Conservation (phyloP, 2,113 vertebrate species). For the Petrocephalus microphthalmus region DNA sequence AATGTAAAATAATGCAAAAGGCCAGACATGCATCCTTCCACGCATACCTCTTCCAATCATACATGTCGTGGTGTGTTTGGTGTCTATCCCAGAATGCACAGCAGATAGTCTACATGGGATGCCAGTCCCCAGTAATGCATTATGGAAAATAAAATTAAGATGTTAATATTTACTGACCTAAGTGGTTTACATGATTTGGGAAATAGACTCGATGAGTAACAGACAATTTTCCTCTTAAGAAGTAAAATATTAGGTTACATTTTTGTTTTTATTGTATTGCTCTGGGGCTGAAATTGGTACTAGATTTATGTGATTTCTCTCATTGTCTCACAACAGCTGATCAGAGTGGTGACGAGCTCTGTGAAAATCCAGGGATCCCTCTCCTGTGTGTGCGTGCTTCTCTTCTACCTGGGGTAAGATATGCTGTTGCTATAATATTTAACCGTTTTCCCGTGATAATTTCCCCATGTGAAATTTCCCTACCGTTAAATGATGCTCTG, state of each 20-base stretch:
- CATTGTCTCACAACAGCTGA: slow-evolving; percentile 64
- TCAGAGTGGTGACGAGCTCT: slow-evolving; percentile 90
- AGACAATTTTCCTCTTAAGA: background rate
- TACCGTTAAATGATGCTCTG: too few species aligned
- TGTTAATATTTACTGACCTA: background rate
- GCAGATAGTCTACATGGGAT: background rate
- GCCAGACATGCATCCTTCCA: background rate
- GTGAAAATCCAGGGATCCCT: slow-evolving; percentile 93
- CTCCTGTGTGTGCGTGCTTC: slow-evolving; percentile 81
- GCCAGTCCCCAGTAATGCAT: background rate
- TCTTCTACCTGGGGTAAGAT: slow-evolving; percentile 93
- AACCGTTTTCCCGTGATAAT: too few species aligned
- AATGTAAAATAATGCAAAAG: background rate
- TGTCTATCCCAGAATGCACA: background rate
- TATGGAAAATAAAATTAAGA: background rate
- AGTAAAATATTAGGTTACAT: background rate
- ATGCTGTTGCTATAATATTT: background rate
- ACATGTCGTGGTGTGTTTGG: background rate
- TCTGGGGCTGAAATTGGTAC: background rate
- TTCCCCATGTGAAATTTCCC: too few species aligned
- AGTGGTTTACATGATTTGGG: background rate
- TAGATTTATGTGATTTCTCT: background rate
- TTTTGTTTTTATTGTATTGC: background rate
- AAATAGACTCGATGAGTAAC: background rate
- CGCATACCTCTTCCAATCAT: background rate